Base-by-base conservation (phyloP, 2,113 vertebrate genomes). In the Mesitornis unicolor region DNA sequence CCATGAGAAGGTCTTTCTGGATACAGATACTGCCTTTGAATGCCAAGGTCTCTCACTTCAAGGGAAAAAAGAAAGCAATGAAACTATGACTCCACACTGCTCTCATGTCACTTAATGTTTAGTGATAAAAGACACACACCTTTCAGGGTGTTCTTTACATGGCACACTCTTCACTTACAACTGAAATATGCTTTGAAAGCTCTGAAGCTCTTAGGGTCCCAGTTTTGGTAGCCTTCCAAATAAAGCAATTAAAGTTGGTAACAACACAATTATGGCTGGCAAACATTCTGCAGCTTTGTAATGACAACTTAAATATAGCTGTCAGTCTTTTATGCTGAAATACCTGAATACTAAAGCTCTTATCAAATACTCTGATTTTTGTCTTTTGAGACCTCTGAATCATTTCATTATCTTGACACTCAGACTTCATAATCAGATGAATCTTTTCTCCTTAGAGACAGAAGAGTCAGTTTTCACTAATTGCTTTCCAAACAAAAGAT, bases 401-500 rank as follows among this genome's bases (percentile, higher is more conserved):
- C 38, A 81, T 80, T 91, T 94, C 45, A 70, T 83, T 95, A 85
- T 76, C 84, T 89, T 91, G 82, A 93, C 75, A 93, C 60, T 38
- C 38, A 91, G 38, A 75, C 35, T 93, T 67, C 29, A 77, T 67
- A 68, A 90, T 84, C 45, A 85, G 54, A 79, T 0, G 0, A 33
- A 21, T 59, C 35, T 80, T 84, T 88, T 43, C 57, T 74, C 48
- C 51, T 71, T 9, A 21, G 56, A 93, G 54, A 93, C 71, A 47
- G 13, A 36, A 50, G 50, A 90, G 56, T 61, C 67, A 43, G 45
- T 74, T 67, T 69, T 75, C 56, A 84, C 76, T 10, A 84, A 54
- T 2, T 36, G 40, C 64, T 78, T 84, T 93, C 81, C 82, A 82
- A 78, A 38, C 75, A 84, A 82, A 91, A 60, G 16, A 75, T 22